Evolutionary conservation across 2,113 vertebrate species (phyloP).

Genomic region (Corythaeola cristata): DNA sequence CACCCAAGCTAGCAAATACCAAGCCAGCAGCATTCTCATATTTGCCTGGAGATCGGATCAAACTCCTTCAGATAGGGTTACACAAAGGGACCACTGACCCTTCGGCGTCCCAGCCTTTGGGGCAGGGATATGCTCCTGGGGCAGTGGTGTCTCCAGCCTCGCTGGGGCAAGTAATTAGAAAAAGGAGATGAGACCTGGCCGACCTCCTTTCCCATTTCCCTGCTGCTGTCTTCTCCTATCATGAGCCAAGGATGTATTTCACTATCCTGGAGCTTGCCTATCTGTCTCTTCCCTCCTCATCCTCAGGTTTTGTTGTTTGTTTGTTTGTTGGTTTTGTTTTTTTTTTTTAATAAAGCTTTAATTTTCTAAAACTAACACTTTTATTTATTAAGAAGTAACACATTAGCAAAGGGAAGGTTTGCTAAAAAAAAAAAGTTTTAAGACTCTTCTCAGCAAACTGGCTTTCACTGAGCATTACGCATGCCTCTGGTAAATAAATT

Average conservation of each 20-base stretch:
- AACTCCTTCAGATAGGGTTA: background rate
- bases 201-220: background rate
- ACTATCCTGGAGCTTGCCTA: background rate
- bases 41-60: background rate
- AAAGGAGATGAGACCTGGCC: background rate
- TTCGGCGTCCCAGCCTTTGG: background rate
- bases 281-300: background rate
- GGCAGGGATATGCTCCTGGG: accelerated
- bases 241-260: background rate
- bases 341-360: background rate
- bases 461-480: background rate
- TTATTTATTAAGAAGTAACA: background rate
- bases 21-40: background rate
- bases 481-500: conserved; percentile 29
- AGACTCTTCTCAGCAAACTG: background rate
- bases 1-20: background rate
- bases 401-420: background rate
- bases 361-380: background rate
- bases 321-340: background rate
- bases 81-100: background rate
- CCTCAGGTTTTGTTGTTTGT: background rate
- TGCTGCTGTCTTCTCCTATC: background rate
- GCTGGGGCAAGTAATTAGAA: background rate
- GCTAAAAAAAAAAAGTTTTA: too few relatives aligned
- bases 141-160: accelerated